Conservation (phyloP, 2,888 invertebrate genomes). For the Ectropis crepuscularia region DNA sequence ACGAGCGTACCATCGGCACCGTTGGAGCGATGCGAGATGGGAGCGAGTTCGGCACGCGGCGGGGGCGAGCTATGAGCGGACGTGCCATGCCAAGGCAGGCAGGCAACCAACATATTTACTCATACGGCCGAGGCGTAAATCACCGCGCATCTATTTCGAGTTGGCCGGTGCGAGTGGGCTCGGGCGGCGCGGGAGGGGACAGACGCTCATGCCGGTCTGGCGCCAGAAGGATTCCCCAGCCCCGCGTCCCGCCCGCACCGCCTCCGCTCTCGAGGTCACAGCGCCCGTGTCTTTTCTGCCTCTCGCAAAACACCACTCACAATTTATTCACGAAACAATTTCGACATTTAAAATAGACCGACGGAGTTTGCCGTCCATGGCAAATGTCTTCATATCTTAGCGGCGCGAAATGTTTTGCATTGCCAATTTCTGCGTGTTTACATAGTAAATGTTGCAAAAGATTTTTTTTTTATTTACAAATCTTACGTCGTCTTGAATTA, state of each 20-base stretch:
- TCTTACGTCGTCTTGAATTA: neutral
- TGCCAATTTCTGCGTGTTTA: slow-evolving; percentile 14
- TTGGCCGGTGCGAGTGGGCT: slow-evolving; percentile 64
- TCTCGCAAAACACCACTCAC: slow-evolving; percentile 54
- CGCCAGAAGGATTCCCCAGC: slow-evolving; percentile 86
- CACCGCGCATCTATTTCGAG: slow-evolving; percentile 83
- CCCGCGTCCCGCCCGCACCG: slow-evolving; percentile 63
- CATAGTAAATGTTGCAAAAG: slow-evolving; percentile 3
- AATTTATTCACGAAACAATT: slow-evolving; percentile 47
- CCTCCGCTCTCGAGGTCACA: slow-evolving; percentile 62
- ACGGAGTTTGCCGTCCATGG: slow-evolving; percentile 28
- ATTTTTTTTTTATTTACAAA: slow-evolving; percentile 2
- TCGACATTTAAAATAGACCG: slow-evolving; percentile 38
- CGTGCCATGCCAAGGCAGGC: slow-evolving; percentile 83
- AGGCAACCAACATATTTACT: slow-evolving; percentile 80
- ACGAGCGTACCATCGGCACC: slow-evolving; percentile 32
- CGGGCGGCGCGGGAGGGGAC: slow-evolving; percentile 67
- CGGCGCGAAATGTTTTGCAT: slow-evolving; percentile 23
- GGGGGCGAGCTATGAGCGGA: slow-evolving; percentile 78
- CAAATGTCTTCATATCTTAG: slow-evolving; percentile 15
- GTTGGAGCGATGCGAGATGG: slow-evolving; percentile 49
- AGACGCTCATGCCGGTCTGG: slow-evolving; percentile 83
- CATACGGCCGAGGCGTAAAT: slow-evolving; percentile 83
- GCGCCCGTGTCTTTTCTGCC: slow-evolving; percentile 57
- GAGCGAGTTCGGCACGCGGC: slow-evolving; percentile 66